A percentile compares a stretch with the other conserved stretches of the same genome.
These are phyloP conservation scores for Eurytoma adleriae DNA, from an alignment of 2,888 invertebrate species.

Conservation along the genomic window DNA sequence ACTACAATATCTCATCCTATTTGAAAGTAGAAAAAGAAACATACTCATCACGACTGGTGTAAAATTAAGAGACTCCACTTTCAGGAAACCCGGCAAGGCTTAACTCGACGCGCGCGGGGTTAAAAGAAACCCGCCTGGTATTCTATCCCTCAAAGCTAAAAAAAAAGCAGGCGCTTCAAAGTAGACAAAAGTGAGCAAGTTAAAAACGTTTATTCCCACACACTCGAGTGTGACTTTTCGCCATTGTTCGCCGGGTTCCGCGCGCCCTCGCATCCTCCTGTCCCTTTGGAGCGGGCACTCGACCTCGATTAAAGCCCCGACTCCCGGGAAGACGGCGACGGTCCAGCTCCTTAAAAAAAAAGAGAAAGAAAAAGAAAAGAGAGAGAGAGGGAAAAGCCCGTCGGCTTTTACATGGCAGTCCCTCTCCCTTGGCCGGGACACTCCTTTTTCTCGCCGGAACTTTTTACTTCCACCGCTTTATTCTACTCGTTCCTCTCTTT, in stretches of 20 bases:
- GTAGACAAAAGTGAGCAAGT: slow-evolving; percentile 8
- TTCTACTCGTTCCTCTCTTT: not conserved
- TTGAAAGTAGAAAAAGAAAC: too few relatives aligned
- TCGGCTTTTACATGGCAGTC: not conserved
- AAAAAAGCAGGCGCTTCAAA: not conserved
- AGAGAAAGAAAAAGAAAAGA: not conserved
- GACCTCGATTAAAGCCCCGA: slow-evolving; percentile 58
- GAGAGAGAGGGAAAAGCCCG: not conserved
- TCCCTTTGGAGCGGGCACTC: slow-evolving; percentile 45
- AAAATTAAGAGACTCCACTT: too few relatives aligned
- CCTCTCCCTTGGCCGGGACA: slow-evolving; percentile 21
- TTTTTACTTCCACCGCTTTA: too few relatives aligned
- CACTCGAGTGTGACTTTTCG: not conserved
- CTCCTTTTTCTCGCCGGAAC: slow-evolving; percentile 39
- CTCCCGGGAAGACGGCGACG: slow-evolving; percentile 3
- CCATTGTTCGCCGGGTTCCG: slow-evolving; percentile 19
- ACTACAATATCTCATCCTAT: too few relatives aligned
- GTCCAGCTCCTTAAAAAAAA: slow-evolving; percentile 33
- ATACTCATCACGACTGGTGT: too few relatives aligned
- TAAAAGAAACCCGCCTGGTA: too few relatives aligned
- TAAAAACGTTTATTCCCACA: slow-evolving; percentile 14
- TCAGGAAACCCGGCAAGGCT: too few relatives aligned
- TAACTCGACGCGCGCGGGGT: too few relatives aligned
- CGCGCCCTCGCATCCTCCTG: slow-evolving; percentile 20
- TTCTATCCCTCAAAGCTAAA: too few relatives aligned